These are phyloP conservation scores for Myiotriccus ornatus DNA, from an alignment of 2,797 vertebrate genomes.

Conservation along the genomic window DNA sequence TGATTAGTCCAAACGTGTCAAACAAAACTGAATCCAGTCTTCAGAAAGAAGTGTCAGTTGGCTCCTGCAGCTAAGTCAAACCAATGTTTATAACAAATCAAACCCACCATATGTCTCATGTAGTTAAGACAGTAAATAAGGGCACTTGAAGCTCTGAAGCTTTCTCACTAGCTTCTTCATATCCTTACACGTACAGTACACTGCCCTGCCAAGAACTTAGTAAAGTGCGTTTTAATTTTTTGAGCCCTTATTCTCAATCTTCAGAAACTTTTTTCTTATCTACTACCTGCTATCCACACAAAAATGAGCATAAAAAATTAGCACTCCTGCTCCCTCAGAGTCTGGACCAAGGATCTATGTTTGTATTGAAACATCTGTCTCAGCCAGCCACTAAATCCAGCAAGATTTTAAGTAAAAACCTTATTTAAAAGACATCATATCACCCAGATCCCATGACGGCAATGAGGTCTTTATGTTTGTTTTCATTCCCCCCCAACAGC, in stretches of 20 bases:
- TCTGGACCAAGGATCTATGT: neutral
- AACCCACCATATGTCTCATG: neutral
- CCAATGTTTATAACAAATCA: neutral
- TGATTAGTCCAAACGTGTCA: neutral
- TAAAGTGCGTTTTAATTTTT: neutral
- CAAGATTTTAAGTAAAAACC: neutral
- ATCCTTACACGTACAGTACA: neutral
- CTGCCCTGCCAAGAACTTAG: neutral
- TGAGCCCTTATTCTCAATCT: neutral
- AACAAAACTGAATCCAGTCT: neutral
- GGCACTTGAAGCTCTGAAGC: neutral
- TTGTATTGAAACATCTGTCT: neutral
- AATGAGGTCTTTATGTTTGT: neutral
- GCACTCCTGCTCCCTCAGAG: neutral
- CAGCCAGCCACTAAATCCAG: conserved; percentile 2
- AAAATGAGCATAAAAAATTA: neutral
- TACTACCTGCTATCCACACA: neutral
- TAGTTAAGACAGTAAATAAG: neutral
- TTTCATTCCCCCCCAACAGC: neutral
- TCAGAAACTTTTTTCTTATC: neutral
- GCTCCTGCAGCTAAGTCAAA: neutral
- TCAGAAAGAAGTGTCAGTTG: neutral
- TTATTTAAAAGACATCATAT: neutral
- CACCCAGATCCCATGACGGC: neutral
- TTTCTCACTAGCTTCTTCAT: neutral